Percentiles rank a stretch among this genome's conserved stretches.
Evolutionary conservation across 1,140 invertebrate species (phyloP).

Genomic region (Nomia melanderi): DNA sequence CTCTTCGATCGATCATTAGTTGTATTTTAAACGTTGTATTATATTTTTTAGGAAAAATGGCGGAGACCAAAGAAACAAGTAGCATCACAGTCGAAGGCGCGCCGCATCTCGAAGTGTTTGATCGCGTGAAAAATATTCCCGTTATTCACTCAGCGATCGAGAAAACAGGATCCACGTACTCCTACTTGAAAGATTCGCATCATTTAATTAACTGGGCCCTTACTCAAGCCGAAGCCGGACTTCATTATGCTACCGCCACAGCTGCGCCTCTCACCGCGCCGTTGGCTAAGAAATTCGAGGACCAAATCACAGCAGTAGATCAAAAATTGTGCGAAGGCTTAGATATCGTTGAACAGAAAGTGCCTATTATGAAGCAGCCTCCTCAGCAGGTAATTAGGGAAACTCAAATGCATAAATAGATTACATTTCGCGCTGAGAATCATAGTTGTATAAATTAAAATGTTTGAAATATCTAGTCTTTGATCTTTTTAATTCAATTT

Average conservation of each 20-base stretch:
- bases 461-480: too few species aligned
- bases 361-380: constrained; percentile 80
- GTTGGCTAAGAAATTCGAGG: constrained; percentile 79
- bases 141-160: constrained; percentile 83
- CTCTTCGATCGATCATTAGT: too few species aligned
- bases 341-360: constrained; percentile 80
- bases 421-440: background rate
- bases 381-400: constrained; percentile 75
- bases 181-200: constrained; percentile 82
- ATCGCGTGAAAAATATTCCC: constrained; percentile 83
- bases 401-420: background rate
- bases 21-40: background rate
- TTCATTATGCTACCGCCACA: constrained; percentile 75
- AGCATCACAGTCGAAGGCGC: background rate
- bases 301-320: constrained; percentile 79
- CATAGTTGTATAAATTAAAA: background rate
- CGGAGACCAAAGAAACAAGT: constrained; percentile 41
- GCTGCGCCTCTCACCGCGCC: constrained; percentile 75
- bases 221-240: constrained; percentile 78
- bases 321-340: constrained; percentile 81
- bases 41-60: constrained; percentile 59
- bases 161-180: constrained; percentile 83
- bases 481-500: too few species aligned
- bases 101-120: constrained; percentile 82
- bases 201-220: constrained; percentile 80